A percentile compares a stretch with the other conserved stretches of the same genome.
Evolutionary conservation across 2,113 vertebrate species (phyloP).

Genomic region (Gymnogyps californianus): DNA sequence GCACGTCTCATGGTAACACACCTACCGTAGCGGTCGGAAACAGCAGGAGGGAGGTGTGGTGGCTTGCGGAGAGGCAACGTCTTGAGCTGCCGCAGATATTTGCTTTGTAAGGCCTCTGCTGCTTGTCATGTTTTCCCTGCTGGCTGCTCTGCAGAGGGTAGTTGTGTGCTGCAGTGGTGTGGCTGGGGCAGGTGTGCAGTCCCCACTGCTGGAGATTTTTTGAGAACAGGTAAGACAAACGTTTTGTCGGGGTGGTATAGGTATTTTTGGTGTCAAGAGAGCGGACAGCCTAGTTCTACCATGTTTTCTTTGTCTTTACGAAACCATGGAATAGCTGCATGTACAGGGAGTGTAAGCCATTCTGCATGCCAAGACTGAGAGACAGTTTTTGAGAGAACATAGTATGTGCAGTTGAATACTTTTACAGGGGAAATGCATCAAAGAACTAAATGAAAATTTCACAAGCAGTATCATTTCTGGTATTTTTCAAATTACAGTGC

Average conservation of each 20-base stretch:
- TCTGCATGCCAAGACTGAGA: accelerated
- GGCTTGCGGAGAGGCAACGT: neutral
- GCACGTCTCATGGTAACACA: neutral
- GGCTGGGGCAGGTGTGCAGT: neutral
- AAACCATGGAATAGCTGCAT: neutral
- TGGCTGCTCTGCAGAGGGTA: neutral
- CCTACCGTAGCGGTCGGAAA: accelerated
- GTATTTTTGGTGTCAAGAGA: neutral
- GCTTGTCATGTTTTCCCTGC: neutral
- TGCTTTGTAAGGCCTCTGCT: neutral
- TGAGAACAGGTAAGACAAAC: neutral
- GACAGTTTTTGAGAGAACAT: neutral
- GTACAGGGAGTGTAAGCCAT: neutral
- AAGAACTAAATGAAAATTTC: neutral
- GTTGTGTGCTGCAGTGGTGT: neutral
- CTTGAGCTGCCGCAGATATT: neutral
- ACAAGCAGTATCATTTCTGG: neutral
- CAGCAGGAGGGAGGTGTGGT: neutral
- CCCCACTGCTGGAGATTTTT: neutral
- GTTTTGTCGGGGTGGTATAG: accelerated
- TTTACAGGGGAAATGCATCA: neutral
- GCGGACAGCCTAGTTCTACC: neutral
- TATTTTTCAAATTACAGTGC: neutral
- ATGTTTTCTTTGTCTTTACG: neutral
- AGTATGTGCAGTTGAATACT: neutral